phyloP scores from a whole-genome alignment of 2,113 vertebrate species.

The Hystrix cristata region DNA sequence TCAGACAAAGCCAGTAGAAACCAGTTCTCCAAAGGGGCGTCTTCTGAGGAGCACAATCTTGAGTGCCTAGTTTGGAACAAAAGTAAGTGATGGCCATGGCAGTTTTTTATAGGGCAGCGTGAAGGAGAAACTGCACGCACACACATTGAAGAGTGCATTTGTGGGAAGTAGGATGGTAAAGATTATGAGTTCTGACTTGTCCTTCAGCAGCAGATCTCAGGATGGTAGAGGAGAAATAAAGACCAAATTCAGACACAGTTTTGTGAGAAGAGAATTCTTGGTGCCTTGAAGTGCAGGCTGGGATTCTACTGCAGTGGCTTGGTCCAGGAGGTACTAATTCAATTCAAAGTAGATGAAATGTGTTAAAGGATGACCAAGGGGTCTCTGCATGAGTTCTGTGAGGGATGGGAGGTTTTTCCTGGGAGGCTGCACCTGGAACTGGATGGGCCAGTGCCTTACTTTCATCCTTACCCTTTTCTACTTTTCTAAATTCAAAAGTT shows the following conservation, averaged over 20 bases:
- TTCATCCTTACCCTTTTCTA: not conserved
- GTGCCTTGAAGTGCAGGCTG: not conserved
- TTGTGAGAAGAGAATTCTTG: constrained; percentile 11
- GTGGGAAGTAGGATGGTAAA: not conserved
- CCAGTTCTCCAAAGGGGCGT: not conserved
- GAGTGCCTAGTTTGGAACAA: not conserved
- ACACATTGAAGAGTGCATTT: not conserved
- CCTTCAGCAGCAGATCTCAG: not conserved
- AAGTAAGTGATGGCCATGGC: not conserved
- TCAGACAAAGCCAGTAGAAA: not conserved
- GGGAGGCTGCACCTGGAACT: not conserved
- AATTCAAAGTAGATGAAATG: not conserved
- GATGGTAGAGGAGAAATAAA: not conserved
- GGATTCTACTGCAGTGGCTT: not conserved
- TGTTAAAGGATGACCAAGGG: not conserved
- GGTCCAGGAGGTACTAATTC: not conserved
- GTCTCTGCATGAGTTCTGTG: not conserved
- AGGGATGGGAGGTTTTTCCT: not conserved
- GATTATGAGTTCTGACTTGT: not conserved
- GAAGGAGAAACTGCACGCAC: not conserved
- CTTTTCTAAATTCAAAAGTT: constrained; percentile 42
- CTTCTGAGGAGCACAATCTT: not conserved
- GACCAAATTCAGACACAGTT: not conserved
- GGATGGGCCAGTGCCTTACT: not conserved
- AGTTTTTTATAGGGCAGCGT: not conserved